Evolutionary conservation across 2,113 vertebrate genomes (phyloP), one percentile per base, ranked within the genome.

Genomic region (Rallus limicola): DNA sequence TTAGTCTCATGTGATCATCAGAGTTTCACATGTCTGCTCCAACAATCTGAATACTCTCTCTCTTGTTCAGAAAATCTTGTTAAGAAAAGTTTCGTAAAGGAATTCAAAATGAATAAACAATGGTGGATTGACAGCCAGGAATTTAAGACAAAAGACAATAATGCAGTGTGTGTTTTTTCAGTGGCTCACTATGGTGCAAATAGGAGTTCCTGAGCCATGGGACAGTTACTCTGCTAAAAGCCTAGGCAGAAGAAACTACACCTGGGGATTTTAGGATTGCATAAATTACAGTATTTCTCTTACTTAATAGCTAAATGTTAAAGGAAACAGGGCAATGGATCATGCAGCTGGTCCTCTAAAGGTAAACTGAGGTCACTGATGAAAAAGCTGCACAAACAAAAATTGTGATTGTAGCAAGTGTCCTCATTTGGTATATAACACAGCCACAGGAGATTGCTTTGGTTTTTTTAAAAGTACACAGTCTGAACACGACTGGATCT

Each of bases 341-440:
- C 59, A 21, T 16, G 18, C 50, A 87, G 79, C 34, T 91, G 62
- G 23, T 72, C 91, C 50, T 80, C 56, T 53, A 80, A 46, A 90
- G 85, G 86, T 77, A 74, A 94, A 79, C 36, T 64, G 78, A 93
- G 78, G 82, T 85, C 50, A 91, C 2, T 20, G 67, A 69, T 62
- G 72, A 58, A 95, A 93, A 96, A 89, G 36, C 36, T 13, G 8
- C 46, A 87, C 74, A 82, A 88, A 91, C 44, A 91, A 80, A 85
- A 82, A 20, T 11, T 34, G 55, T 59, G 59, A 85, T 25, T 74
- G 18, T 19, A 93, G 68, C 26, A 93, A 94, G 52, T 67, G 23
- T 77, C 78, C 74, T 92, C 52, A 90, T 85, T 75, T 79, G 93
- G 23, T 34, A 13, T 25, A 63, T 59, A 88, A 71, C 42, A 81